Evolutionary conservation across 2,888 invertebrate genomes (phyloP).

Genomic region (Microctonus aethiopoides): DNA sequence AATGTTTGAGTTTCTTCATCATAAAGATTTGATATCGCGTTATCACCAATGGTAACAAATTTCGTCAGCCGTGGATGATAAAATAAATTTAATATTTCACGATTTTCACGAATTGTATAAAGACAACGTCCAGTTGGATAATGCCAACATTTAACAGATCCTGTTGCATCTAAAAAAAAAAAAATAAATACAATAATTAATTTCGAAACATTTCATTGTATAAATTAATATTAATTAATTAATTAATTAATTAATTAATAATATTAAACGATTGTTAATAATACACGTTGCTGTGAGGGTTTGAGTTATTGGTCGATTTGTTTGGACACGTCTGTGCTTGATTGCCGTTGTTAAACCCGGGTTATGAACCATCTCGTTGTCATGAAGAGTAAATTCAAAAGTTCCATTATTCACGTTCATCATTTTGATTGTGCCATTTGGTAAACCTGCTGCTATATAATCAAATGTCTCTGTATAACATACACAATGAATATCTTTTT

Average conservation of each 20-base stretch:
- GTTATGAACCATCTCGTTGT: slow-evolving; percentile 70
- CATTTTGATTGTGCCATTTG: slow-evolving; percentile 72
- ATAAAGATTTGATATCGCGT: slow-evolving; percentile 74
- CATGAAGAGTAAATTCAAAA: slow-evolving; percentile 69
- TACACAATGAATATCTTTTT: slow-evolving; percentile 71
- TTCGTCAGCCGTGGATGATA: slow-evolving; percentile 73
- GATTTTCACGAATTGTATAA: slow-evolving; percentile 74
- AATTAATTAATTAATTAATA: slow-evolving; percentile 1
- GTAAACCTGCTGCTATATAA: slow-evolving; percentile 72
- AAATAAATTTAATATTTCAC: slow-evolving; percentile 74
- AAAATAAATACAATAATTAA: too few relatives aligned
- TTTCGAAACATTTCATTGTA: too few relatives aligned
- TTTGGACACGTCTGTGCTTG: slow-evolving; percentile 73
- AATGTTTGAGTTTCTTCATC: slow-evolving; percentile 77
- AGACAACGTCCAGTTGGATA: slow-evolving; percentile 74
- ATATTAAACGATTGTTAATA: background rate
- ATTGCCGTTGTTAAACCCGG: slow-evolving; percentile 73
- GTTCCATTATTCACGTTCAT: slow-evolving; percentile 70
- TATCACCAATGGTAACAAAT: slow-evolving; percentile 74
- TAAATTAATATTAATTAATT: too few relatives aligned
- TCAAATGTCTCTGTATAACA: slow-evolving; percentile 74
- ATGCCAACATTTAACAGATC: slow-evolving; percentile 78
- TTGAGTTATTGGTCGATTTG: slow-evolving; percentile 72
- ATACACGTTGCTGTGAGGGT: slow-evolving; percentile 72
- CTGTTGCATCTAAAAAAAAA: slow-evolving; percentile 71